A percentile compares a stretch with the other conserved stretches of the same genome.
Conservation (phyloP, 2,113 vertebrate genomes). For the Alectura lathami region DNA sequence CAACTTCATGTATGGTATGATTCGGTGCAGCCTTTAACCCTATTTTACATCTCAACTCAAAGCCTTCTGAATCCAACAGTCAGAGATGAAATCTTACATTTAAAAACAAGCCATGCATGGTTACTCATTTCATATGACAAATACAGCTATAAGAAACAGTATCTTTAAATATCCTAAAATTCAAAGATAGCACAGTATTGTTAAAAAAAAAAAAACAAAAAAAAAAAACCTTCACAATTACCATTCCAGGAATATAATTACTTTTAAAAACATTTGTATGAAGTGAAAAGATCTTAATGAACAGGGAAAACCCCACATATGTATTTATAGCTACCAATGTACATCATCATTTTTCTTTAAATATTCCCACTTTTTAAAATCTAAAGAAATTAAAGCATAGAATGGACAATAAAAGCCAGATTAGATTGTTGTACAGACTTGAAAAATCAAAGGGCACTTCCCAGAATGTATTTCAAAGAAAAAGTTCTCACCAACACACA, state of each 20-base stretch:
- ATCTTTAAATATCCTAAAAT: slow-evolving; percentile 9
- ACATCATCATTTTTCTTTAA: not conserved
- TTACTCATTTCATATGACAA: not conserved
- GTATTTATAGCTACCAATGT: not conserved
- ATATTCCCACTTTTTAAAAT: not conserved
- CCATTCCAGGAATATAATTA: not conserved
- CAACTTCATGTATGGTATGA: not conserved
- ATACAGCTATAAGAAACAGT: not conserved
- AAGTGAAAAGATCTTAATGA: not conserved
- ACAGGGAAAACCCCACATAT: not conserved
- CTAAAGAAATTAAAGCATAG: not conserved
- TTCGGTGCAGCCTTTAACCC: not conserved
- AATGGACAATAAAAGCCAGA: not conserved
- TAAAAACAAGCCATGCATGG: not conserved
- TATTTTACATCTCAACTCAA: not conserved
- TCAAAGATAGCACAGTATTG: not conserved
- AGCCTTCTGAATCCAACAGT: not conserved
- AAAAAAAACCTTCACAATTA: slow-evolving; percentile 15
- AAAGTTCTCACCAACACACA: not conserved
- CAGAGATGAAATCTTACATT: not conserved
- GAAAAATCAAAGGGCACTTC: not conserved
- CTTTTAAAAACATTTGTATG: not conserved
- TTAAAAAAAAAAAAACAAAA: too few relatives aligned
- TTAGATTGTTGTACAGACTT: not conserved
- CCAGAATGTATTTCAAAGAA: not conserved